Base-by-base conservation (phyloP, 2,888 invertebrate species). In the Andrena dorsata region DNA sequence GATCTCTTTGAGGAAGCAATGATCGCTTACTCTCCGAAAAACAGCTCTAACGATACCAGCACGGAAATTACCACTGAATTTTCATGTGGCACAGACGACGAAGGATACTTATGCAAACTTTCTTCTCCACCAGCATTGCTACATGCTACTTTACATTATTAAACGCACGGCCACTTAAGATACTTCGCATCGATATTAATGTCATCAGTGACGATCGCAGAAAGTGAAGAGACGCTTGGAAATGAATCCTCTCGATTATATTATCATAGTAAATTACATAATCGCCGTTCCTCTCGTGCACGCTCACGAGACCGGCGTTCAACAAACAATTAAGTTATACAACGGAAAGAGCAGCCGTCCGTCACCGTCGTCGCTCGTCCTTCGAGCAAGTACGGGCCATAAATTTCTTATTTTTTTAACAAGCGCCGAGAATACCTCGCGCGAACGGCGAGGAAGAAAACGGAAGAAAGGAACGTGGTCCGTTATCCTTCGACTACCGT, bases 401-500 rank as follows among this genome's bases (percentile, higher is more conserved):
- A 4, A 32, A 58, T 26, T 26, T 35, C 13, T 58, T 49, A 51
- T 51, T n/a, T 51, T 41, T 66, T 30, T 30, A 23, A 35, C 65
- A 20, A 51, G 60, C 58, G 13, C 13, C 56, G 23, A 65, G 26
- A 32, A 64, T 60, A 16, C 2, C 30, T 30, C 16, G 41, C 23
- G 28, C 49, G 3, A 56, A 41, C 49, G n/a, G 41, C 20, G 13
- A 26, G 32, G 71, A 20, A 65, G 61, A 75, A 56, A 68, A 49
- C 47, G 20, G 58, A 76, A 66, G 66, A 68, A 71, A 66, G 60
- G 49, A 71, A 30, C 66, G 28, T n/a, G 32, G 20, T 74, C 51
- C 58, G 58, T 71, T 74, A 75, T 80, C 75, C 82, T 68, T 80
- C 80, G 75, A 16, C 8, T 26, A n/a, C 20, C 30, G 10, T 73